phyloP scores from a whole-genome alignment of 92 coral and sea anemone species.

The Metridium senile region DNA sequence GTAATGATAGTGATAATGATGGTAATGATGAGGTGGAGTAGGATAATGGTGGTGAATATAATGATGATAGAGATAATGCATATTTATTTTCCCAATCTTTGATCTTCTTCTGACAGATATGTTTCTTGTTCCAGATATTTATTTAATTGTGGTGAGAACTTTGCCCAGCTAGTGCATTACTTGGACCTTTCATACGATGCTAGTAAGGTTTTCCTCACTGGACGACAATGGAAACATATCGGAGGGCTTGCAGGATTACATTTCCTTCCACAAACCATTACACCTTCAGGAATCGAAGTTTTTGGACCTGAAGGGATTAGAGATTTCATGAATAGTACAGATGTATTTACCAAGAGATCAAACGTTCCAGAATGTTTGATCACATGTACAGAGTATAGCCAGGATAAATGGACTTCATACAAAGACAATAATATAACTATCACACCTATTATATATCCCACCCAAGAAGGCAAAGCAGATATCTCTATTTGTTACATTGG shows the following conservation, averaged over 20 bases:
- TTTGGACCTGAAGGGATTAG: slow-evolving; percentile 66
- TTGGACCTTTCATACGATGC: slow-evolving; percentile 55
- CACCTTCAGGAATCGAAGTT: slow-evolving; percentile 42
- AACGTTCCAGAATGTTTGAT: slow-evolving; percentile 29
- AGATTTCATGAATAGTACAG: slow-evolving; percentile 49
- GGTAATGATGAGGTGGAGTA: not conserved
- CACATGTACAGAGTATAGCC: slow-evolving; percentile 32
- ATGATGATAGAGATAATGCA: no score
- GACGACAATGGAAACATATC: slow-evolving; percentile 70
- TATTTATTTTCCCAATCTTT: no score
- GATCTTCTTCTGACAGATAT: no score
- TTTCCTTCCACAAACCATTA: slow-evolving; percentile 31
- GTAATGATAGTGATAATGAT: not conserved
- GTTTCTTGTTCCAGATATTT: slow-evolving; percentile 73
- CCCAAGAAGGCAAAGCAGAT: not conserved
- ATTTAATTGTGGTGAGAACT: slow-evolving; percentile 89
- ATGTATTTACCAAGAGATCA: slow-evolving; percentile 43
- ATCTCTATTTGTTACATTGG: slow-evolving; percentile 60
- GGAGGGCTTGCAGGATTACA: slow-evolving; percentile 55
- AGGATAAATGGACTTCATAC: slow-evolving; percentile 24
- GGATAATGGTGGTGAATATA: not conserved
- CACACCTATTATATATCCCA: slow-evolving; percentile 35
- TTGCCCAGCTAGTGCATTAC: slow-evolving; percentile 64
- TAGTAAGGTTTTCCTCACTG: slow-evolving; percentile 72
- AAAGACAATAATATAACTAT: slow-evolving; percentile 61